These are phyloP conservation scores for Bilobella aurantiaca DNA, from an alignment of 1,140 invertebrate species.

Conservation along the genomic window DNA sequence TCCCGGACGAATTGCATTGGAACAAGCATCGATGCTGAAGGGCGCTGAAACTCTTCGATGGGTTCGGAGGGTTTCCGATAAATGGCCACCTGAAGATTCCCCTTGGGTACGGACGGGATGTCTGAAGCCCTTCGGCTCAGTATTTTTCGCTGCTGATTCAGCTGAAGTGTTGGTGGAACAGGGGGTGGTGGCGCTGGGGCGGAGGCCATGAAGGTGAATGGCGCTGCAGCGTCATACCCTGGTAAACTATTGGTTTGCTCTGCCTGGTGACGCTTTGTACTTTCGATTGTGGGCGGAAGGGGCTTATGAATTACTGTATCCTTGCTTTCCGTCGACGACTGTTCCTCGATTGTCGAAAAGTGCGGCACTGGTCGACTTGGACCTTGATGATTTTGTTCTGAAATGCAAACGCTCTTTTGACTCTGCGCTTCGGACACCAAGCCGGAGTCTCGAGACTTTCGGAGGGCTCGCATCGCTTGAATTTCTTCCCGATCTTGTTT, in stretches of 20 bases:
- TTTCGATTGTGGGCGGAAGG: background rate
- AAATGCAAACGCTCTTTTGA: background rate
- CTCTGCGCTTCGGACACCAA: background rate
- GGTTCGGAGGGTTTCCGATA: background rate
- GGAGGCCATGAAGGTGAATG: background rate
- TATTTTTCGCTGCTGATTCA: too few species aligned
- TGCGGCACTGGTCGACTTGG: too few species aligned
- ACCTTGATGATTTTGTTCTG: background rate
- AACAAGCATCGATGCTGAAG: background rate
- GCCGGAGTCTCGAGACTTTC: background rate
- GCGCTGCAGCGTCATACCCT: too few species aligned
- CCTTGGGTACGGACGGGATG: background rate
- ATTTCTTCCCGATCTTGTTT: conserved; percentile 72
- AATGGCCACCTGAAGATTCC: background rate
- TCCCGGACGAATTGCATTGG: background rate
- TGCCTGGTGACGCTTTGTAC: too few species aligned
- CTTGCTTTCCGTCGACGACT: background rate
- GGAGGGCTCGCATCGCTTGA: conserved; percentile 44
- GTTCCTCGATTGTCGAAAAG: background rate
- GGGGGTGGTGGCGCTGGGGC: background rate
- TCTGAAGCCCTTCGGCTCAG: too few species aligned
- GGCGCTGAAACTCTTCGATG: background rate
- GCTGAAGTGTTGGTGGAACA: too few species aligned
- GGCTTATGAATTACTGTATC: background rate
- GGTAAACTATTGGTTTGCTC: too few species aligned